Conservation (phyloP, 2,797 vertebrate genomes). For the Premnoplex brunnescens region DNA sequence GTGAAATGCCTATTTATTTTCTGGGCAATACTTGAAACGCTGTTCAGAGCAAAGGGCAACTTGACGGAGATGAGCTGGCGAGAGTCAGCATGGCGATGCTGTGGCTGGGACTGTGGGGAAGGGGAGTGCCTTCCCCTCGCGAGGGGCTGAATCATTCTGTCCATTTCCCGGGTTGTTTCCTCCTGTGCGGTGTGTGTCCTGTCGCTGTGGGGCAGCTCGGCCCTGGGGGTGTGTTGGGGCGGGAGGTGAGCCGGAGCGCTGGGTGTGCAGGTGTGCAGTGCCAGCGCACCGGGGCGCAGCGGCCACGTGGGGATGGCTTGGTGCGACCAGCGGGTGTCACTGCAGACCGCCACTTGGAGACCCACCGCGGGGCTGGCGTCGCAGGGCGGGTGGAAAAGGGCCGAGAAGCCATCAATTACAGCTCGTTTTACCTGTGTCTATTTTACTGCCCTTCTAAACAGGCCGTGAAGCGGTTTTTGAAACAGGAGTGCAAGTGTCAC, state of each 20-base stretch:
- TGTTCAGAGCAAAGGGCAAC: background rate
- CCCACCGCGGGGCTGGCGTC: background rate
- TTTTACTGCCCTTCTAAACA: slow-evolving; percentile 61
- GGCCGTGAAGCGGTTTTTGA: slow-evolving; percentile 95
- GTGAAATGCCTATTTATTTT: background rate
- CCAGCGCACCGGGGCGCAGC: too few relatives aligned
- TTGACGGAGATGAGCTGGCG: background rate
- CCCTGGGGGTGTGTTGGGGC: too few relatives aligned
- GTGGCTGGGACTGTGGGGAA: background rate
- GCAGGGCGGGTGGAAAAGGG: background rate
- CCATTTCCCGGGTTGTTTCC: accelerated
- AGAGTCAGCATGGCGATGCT: accelerated
- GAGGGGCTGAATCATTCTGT: background rate
- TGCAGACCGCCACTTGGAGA: slow-evolving; percentile 3
- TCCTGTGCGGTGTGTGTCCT: background rate
- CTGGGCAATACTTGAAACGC: background rate
- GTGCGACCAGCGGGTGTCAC: slow-evolving; percentile 67
- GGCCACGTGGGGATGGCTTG: slow-evolving; percentile 33
- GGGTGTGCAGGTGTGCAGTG: too few relatives aligned
- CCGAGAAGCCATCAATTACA: background rate
- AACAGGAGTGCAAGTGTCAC: slow-evolving; percentile 94
- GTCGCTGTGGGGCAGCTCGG: accelerated
- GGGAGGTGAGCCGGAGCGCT: too few relatives aligned
- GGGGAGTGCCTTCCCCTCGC: accelerated
- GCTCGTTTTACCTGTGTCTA: background rate